Percentiles rank a stretch among this genome's conserved stretches.
These are phyloP conservation scores for Nymphalis c-album DNA, from an alignment of 2,888 invertebrate genomes.

Conservation along the genomic window DNA sequence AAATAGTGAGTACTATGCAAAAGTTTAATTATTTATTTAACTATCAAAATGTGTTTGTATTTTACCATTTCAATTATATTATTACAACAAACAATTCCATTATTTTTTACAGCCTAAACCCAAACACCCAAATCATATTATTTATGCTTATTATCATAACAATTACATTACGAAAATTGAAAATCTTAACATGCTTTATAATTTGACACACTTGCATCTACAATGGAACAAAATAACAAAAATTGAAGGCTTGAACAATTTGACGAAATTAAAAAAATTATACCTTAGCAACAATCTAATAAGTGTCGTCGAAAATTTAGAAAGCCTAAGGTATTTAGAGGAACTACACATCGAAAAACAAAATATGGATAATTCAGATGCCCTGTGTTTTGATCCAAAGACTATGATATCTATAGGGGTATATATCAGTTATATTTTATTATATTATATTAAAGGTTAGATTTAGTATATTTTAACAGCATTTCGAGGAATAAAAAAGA, in stretches of 20 bases:
- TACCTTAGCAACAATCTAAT: slow-evolving; percentile 87
- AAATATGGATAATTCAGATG: slow-evolving; percentile 76
- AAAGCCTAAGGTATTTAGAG: slow-evolving; percentile 80
- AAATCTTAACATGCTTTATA: slow-evolving; percentile 84
- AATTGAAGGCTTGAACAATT: slow-evolving; percentile 83
- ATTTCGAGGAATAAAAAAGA: too few relatives aligned
- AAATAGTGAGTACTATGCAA: slow-evolving; percentile 76
- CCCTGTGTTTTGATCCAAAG: slow-evolving; percentile 85
- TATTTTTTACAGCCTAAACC: slow-evolving; percentile 61
- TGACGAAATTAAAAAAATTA: slow-evolving; percentile 87
- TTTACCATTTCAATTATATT: slow-evolving; percentile 41
- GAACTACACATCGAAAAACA: slow-evolving; percentile 87
- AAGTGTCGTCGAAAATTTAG: slow-evolving; percentile 85
- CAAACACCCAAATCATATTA: slow-evolving; percentile 69
- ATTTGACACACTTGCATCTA: slow-evolving; percentile 85
- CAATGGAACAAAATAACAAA: slow-evolving; percentile 89
- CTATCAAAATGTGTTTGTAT: not conserved
- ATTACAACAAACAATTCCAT: too few relatives aligned
- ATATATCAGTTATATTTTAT: slow-evolving; percentile 33
- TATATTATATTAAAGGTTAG: not conserved
- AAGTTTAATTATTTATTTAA: slow-evolving; percentile 10
- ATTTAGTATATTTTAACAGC: not conserved
- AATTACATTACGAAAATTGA: slow-evolving; percentile 89
- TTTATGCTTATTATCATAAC: slow-evolving; percentile 88
- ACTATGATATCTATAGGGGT: slow-evolving; percentile 82